Conservation (phyloP, 2,797 vertebrate genomes). For the Sebastes alutus region DNA sequence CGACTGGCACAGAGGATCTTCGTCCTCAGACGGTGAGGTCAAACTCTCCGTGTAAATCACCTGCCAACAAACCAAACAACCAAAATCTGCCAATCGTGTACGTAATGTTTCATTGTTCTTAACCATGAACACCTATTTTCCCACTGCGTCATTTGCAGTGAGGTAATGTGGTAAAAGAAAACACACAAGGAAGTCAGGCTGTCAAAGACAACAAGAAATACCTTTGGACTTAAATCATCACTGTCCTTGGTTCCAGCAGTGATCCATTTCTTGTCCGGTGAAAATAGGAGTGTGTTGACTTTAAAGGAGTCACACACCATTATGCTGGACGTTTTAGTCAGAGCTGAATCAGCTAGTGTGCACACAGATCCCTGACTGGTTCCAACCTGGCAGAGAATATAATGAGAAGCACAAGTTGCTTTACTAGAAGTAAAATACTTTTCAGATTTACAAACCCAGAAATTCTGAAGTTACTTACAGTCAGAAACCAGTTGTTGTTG, state of each 20-base stretch:
- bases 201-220: conserved; percentile 48
- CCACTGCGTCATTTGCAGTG: background rate
- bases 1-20: conserved; percentile 62
- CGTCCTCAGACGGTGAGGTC: conserved; percentile 67
- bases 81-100: background rate
- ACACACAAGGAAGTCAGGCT: background rate
- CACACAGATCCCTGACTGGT: conserved; percentile 66
- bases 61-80: conserved; percentile 46
- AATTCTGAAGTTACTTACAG: conserved; percentile 61
- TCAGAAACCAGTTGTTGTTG: conserved; percentile 70
- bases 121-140: background rate
- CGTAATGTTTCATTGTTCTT: background rate
- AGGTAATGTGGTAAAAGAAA: conserved; percentile 7
- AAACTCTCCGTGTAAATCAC: conserved; percentile 75
- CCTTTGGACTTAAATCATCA: conserved; percentile 74
- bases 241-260: conserved; percentile 60
- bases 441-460: background rate
- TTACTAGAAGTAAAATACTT: background rate
- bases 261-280: conserved; percentile 80
- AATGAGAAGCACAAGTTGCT: background rate
- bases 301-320: conserved; percentile 69
- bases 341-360: conserved; percentile 57
- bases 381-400: conserved; percentile 66
- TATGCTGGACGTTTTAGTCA: conserved; percentile 62
- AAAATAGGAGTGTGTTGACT: conserved; percentile 73